A percentile compares a stretch with the other conserved stretches of the same genome.
Conservation (phyloP, 2,888 invertebrate genomes). For the Monochamus alternatus region DNA sequence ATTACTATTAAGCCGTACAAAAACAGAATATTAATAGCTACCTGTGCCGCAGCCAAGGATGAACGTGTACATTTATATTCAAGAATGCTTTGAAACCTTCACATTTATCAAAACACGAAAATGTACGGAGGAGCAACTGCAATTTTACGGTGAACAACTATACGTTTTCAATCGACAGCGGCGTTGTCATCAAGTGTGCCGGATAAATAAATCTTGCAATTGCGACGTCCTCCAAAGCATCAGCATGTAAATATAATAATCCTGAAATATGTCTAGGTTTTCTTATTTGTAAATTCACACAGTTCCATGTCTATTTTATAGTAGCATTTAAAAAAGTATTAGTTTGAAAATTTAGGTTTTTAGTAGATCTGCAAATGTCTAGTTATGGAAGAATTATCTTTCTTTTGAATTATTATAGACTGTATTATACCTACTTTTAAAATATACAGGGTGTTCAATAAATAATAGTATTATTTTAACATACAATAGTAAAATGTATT, state of each 20-base stretch:
- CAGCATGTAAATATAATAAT: neutral
- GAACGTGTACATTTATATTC: conserved; percentile 26
- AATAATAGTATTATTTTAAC: no score
- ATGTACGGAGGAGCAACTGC: neutral
- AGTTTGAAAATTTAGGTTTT: no score
- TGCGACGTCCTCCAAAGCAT: neutral
- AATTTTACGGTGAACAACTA: neutral
- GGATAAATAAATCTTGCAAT: neutral
- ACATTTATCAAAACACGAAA: conserved; percentile 28
- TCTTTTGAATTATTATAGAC: no score
- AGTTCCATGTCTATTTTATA: no score
- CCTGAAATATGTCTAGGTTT: no score
- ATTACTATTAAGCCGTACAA: conserved; percentile 20
- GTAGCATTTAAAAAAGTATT: no score
- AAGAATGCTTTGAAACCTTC: conserved; percentile 35
- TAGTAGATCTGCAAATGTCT: no score
- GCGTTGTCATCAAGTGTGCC: neutral
- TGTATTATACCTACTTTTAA: no score
- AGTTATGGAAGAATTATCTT: no score
- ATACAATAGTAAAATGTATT: no score
- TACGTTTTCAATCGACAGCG: neutral
- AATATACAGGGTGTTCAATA: no score
- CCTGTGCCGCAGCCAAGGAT: conserved; percentile 32
- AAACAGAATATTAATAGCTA: conserved; percentile 33
- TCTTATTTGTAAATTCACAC: no score